Conservation (phyloP, 2,888 invertebrate genomes). For the Crocallis elinguaria region DNA sequence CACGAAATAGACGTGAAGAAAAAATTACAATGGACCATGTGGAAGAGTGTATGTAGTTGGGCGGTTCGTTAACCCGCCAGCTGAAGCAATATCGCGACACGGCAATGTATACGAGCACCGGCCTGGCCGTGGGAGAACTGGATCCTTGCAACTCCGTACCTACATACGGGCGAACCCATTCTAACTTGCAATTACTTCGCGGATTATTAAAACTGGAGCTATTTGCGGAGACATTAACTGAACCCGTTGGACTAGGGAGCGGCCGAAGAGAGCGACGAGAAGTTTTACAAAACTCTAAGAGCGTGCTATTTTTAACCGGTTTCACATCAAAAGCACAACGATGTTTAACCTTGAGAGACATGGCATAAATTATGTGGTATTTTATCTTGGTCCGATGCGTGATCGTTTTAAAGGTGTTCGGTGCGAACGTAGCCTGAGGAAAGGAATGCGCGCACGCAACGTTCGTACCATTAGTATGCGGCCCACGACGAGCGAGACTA, state of each 20-base stretch:
- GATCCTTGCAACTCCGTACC: slow-evolving; percentile 61
- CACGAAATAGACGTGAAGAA: slow-evolving; percentile 42
- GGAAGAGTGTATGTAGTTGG: slow-evolving; percentile 45
- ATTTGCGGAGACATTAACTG: slow-evolving; percentile 61
- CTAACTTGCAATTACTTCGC: slow-evolving; percentile 59
- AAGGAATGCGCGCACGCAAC: slow-evolving; percentile 74
- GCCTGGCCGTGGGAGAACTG: slow-evolving; percentile 77
- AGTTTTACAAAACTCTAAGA: slow-evolving; percentile 10
- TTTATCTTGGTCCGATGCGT: slow-evolving; percentile 35
- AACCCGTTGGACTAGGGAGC: slow-evolving; percentile 34
- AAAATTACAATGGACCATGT: slow-evolving; percentile 53
- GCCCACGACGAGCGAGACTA: slow-evolving; percentile 61
- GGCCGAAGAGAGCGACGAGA: slow-evolving; percentile 12
- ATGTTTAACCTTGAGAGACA: slow-evolving; percentile 35
- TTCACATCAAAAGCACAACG: slow-evolving; percentile 19
- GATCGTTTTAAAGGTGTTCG: slow-evolving; percentile 41
- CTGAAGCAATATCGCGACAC: slow-evolving; percentile 49
- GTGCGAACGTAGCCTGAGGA: slow-evolving; percentile 47
- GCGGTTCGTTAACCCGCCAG: slow-evolving; percentile 69
- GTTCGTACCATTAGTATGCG: slow-evolving; percentile 74
- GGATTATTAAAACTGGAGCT: slow-evolving; percentile 63
- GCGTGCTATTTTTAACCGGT: slow-evolving; percentile 19
- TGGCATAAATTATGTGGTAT: slow-evolving; percentile 40
- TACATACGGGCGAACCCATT: slow-evolving; percentile 49
- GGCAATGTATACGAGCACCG: slow-evolving; percentile 49